phyloP scores from a whole-genome alignment of 2,797 vertebrate species.

The Tragopan temminckii region DNA sequence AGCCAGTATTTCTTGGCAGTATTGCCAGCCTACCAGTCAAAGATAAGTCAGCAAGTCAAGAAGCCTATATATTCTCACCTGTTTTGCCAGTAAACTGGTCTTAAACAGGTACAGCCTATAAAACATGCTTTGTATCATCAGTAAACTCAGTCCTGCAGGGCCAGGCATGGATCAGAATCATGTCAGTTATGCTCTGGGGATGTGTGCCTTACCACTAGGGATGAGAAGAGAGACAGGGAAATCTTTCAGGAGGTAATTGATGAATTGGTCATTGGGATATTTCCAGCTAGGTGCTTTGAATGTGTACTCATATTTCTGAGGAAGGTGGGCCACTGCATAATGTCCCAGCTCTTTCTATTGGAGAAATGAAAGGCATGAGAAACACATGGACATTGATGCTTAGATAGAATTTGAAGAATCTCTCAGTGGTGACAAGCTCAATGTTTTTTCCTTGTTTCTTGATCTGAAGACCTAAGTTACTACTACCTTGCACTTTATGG shows the following conservation, averaged over 20 bases:
- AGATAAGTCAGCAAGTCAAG: neutral
- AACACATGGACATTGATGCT: neutral
- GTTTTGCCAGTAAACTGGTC: neutral
- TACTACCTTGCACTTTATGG: neutral
- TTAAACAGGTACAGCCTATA: neutral
- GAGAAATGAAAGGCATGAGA: neutral
- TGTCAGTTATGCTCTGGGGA: neutral
- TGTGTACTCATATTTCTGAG: neutral
- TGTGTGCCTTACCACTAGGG: rapidly evolving
- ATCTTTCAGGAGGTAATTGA: neutral
- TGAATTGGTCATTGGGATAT: neutral
- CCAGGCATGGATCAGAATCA: neutral
- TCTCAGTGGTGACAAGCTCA: neutral
- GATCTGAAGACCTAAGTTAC: neutral
- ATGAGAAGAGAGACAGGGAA: neutral
- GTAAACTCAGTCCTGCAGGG: neutral
- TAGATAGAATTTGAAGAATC: neutral
- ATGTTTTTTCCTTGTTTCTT: neutral
- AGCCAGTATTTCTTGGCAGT: neutral
- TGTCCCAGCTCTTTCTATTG: neutral
- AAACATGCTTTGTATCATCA: neutral
- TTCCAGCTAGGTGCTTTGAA: neutral
- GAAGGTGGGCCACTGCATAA: neutral
- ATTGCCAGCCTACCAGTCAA: neutral
- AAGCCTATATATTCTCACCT: neutral